Evolutionary conservation across 2,888 invertebrate species (phyloP), one percentile per base, ranked within the genome.

Genomic region (Pomacea canaliculata): DNA sequence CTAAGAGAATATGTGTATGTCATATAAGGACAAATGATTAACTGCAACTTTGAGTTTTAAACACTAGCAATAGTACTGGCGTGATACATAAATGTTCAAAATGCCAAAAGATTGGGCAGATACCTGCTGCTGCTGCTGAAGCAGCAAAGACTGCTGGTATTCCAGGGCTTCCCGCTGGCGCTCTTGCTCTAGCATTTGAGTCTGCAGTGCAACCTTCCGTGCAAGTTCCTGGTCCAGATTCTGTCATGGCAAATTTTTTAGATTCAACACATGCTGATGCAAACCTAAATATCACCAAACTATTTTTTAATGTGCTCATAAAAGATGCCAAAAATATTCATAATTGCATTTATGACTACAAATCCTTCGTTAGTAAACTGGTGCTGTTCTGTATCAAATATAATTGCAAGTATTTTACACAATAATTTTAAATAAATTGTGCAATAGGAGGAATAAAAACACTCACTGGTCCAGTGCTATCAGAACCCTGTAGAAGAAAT

Each of bases 191-290:
- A 86, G 70, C 80, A 88, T 73, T 70, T 86, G 86, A 67, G 83
- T 84, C 74, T 89, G 88, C 77, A 87, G 81, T 10, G 85, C 85
- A 56, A 86, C 84, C 72, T 87, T 86, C 60, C 84, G 81, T 69
- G 85, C 83, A 23, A 87, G 79, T 48, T 86, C 87, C 48, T 83
- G 79, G 48, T 86, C 86, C 69, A 81, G 27, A 49, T 74, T 56
- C 51, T 56, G 16, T 10, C 10, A 56, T 37, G 37, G 37, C 37
- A 37, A 37, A 37, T 0, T 37, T 37, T 37, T 37, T 1, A 37
- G 37, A 37, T 37, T 37, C 37, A 37, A 5, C 37, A 37, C 37
- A 37, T 37, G 37, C 37, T 5, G 37, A 37, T 37, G 5, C 5
- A 5, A 37, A 3, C 37, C 37, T 5, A 3, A 37, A 37, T 37